Conservation (phyloP, 2,888 invertebrate genomes). For the Hipparchia semele region DNA sequence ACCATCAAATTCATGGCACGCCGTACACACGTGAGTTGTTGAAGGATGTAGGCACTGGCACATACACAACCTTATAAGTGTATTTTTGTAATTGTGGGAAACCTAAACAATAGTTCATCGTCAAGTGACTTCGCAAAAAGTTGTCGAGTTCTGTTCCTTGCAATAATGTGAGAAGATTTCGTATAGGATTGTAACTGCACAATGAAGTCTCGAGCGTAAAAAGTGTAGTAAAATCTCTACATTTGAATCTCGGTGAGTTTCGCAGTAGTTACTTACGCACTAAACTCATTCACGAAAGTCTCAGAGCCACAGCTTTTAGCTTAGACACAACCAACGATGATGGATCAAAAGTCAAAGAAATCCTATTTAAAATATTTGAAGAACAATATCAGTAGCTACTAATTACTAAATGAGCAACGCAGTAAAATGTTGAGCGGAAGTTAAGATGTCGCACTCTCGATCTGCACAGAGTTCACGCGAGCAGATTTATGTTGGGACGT, state of each 20-base stretch:
- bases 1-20: neutral
- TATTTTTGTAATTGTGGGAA: conserved; percentile 27
- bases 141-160: conserved; percentile 18
- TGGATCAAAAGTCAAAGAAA: too few species aligned
- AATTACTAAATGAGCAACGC: too few species aligned
- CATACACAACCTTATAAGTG: conserved; percentile 23
- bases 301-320: neutral
- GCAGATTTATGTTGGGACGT: too few species aligned
- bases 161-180: conserved; percentile 20
- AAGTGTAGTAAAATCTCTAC: too few species aligned
- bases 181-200: neutral
- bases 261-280: too few species aligned
- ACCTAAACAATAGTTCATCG: conserved; percentile 18
- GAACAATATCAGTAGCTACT: too few species aligned
- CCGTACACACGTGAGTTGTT: neutral
- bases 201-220: neutral
- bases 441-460: too few species aligned
- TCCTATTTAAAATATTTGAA: too few species aligned
- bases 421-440: too few species aligned
- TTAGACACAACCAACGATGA: too few species aligned
- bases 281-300: neutral
- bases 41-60: neutral
- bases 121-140: neutral
- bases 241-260: neutral
- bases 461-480: too few species aligned